Evolutionary conservation across 2,797 vertebrate species (phyloP).

Genomic region (Anguilla obscura): DNA sequence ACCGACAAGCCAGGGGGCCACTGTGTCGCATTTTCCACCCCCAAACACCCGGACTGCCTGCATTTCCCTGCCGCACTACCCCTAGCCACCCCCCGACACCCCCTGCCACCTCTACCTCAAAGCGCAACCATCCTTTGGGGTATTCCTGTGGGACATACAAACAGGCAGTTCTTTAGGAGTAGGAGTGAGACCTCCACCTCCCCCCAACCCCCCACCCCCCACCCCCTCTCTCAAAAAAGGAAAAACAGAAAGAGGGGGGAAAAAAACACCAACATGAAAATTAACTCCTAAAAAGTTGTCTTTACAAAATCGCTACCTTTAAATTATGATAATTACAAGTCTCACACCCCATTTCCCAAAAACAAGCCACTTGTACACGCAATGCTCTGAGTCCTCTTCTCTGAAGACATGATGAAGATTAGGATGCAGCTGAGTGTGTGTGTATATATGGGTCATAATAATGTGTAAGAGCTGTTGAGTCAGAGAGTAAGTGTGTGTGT

Average conservation of each 20-base stretch:
- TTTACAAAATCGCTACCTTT: conserved; percentile 63
- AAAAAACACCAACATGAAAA: conserved; percentile 46
- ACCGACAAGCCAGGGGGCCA: not conserved
- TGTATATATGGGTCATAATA: conserved; percentile 24
- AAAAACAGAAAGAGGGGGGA: conserved; percentile 21
- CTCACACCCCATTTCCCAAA: conserved; percentile 56
- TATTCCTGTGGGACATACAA: conserved; percentile 23
- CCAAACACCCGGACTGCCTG: not conserved
- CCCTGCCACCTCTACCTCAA: conserved; percentile 20
- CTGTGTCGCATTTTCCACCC: conserved; percentile 27
- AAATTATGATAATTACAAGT: conserved; percentile 63
- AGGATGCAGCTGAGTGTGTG: conserved; percentile 58
- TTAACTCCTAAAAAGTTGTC: conserved; percentile 52
- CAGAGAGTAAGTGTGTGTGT: conserved; percentile 37
- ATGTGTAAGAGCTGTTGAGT: not conserved
- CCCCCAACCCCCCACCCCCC: conserved; percentile 1
- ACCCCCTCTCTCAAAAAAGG: conserved; percentile 9
- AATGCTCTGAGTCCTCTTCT: conserved; percentile 35
- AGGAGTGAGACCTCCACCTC: conserved; percentile 32
- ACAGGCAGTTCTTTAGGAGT: conserved; percentile 13
- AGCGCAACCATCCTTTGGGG: conserved; percentile 20
- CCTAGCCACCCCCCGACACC: not conserved
- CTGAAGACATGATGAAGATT: conserved; percentile 43
- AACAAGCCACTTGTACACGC: conserved; percentile 52
- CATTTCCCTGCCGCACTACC: not conserved